A percentile compares a stretch with the other conserved stretches of the same genome.
Evolutionary conservation across 2,113 vertebrate species (phyloP).

Genomic region (Mola mola): DNA sequence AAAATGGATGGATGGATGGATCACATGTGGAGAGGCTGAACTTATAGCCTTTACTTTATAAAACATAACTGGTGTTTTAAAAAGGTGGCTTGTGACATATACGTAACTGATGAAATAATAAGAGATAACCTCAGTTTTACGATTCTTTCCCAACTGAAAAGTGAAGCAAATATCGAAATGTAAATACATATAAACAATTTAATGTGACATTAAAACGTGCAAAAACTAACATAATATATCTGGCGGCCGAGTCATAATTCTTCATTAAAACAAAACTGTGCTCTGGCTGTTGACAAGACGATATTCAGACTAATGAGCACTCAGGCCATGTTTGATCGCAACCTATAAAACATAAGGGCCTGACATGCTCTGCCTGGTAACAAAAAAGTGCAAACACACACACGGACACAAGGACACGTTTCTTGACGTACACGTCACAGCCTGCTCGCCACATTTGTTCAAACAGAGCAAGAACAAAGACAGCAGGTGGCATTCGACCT

Average conservation of each 20-base stretch:
- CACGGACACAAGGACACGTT: constrained; percentile 3
- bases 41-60: too few species aligned
- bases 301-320: constrained; percentile 67
- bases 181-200: neutral
- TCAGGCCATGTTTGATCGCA: constrained; percentile 63
- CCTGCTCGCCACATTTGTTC: constrained; percentile 59
- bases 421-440: constrained; percentile 43
- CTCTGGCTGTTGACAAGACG: constrained; percentile 53
- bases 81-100: too few species aligned
- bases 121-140: too few species aligned
- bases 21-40: too few species aligned
- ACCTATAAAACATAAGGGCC: constrained; percentile 61
- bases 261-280: constrained; percentile 61
- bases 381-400: constrained; percentile 32
- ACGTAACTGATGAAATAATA: too few species aligned
- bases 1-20: too few species aligned
- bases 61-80: too few species aligned
- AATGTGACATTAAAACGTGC: neutral
- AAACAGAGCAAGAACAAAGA: constrained; percentile 70
- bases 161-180: neutral
- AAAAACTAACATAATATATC: constrained; percentile 10
- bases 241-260: constrained; percentile 28
- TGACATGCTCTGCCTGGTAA: constrained; percentile 57
- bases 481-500: constrained; percentile 57
- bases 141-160: neutral